Evolutionary conservation across 2,888 invertebrate species (phyloP).

Genomic region (Malacosoma neustria): DNA sequence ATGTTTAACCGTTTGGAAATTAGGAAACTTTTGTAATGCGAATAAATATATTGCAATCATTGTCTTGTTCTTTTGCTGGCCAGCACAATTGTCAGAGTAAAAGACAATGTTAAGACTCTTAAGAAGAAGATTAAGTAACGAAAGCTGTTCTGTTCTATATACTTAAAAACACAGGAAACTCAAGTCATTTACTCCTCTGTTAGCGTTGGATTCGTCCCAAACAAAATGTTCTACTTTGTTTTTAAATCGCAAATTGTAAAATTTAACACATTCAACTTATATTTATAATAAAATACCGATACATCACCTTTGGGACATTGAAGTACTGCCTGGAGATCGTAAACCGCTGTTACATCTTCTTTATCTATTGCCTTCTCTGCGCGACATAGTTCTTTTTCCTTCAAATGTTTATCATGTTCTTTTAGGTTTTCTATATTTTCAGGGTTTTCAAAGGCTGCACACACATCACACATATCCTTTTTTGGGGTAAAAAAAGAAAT

Average conservation of each 20-base stretch:
- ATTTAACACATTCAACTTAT: slow-evolving; percentile 19
- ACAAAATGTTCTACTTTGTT: slow-evolving; percentile 22
- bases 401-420: neutral
- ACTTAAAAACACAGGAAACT: slow-evolving; percentile 23
- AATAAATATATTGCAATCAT: slow-evolving; percentile 5
- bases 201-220: slow-evolving; percentile 29
- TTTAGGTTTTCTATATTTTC: neutral
- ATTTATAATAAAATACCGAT: slow-evolving; percentile 2
- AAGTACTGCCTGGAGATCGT: neutral
- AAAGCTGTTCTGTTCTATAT: slow-evolving; percentile 21
- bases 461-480: neutral
- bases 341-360: neutral
- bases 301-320: neutral
- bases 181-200: slow-evolving; percentile 20
- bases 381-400: slow-evolving; percentile 1
- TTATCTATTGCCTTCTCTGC: neutral
- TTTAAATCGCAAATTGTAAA: slow-evolving; percentile 24
- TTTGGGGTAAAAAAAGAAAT: neutral
- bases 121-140: slow-evolving; percentile 7
- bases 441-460: neutral
- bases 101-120: slow-evolving; percentile 19
- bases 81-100: slow-evolving; percentile 26
- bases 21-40: neutral
- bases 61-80: slow-evolving; percentile 16
- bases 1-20: slow-evolving; percentile 1